Percentiles rank a stretch among this genome's conserved stretches.
phyloP scores from a whole-genome alignment of 2,113 vertebrate genomes.

The Sorex araneus region DNA sequence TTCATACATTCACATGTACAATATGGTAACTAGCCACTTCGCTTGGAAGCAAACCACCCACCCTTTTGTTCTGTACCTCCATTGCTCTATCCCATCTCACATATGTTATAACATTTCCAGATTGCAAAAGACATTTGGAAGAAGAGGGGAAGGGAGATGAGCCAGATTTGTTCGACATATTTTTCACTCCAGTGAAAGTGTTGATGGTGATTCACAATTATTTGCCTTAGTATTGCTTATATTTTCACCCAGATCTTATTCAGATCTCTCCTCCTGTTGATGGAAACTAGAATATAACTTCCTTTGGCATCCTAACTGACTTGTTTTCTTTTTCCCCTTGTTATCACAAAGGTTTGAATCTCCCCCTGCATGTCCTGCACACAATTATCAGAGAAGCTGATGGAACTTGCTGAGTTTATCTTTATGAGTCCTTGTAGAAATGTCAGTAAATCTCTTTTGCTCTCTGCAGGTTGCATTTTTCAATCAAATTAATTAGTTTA shows the following conservation, averaged over 20 bases:
- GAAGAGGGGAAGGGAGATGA: neutral
- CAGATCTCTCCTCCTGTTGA: neutral
- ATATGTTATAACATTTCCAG: neutral
- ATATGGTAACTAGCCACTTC: neutral
- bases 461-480: conserved; percentile 78
- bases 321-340: conserved; percentile 31
- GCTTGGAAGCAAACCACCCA: conserved; percentile 4
- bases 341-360: conserved; percentile 22
- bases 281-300: conserved; percentile 49
- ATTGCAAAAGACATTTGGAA: neutral
- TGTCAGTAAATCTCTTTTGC: conserved; percentile 76
- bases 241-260: conserved; percentile 45
- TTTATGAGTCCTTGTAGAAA: conserved; percentile 72
- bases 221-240: conserved; percentile 21
- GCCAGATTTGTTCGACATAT: conserved; percentile 11
- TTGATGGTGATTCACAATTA: conserved; percentile 29
- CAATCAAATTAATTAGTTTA: conserved; percentile 83
- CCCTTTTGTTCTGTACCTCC: neutral
- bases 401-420: conserved; percentile 69
- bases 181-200: conserved; percentile 26
- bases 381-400: conserved; percentile 65
- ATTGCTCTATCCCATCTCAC: neutral
- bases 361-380: conserved; percentile 44
- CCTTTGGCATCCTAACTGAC: neutral
- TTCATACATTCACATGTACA: neutral